Percentiles rank a stretch among this genome's conserved stretches.
Conservation (phyloP, 2,797 vertebrate species). For the Dendrocincla fuliginosa region DNA sequence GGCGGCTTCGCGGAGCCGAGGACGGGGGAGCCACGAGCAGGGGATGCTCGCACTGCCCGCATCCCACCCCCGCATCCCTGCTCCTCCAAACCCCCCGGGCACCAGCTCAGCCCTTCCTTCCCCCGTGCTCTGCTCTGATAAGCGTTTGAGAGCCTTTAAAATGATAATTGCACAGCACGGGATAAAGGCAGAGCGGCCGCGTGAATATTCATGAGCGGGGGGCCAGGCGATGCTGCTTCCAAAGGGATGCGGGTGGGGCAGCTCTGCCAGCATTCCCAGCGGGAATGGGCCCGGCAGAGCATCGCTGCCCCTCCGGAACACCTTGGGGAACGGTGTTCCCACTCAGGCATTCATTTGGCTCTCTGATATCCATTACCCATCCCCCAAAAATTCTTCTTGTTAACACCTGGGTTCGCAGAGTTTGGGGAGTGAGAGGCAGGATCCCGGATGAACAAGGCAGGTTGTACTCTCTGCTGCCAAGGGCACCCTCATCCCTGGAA, state of each 20-base stretch:
- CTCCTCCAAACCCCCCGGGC: background rate
- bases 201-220: constrained; percentile 17
- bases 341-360: background rate
- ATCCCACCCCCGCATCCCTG: background rate
- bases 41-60: background rate
- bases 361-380: fast-evolving
- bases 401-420: fast-evolving
- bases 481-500: background rate
- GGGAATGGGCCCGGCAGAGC: background rate
- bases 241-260: background rate
- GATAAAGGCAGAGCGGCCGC: background rate
- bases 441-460: background rate
- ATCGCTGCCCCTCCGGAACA: fast-evolving
- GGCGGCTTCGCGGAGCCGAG: background rate
- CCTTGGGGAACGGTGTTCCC: background rate
- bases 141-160: constrained; percentile 45
- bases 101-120: background rate
- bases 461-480: background rate
- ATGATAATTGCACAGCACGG: constrained; percentile 33
- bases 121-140: background rate
- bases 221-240: background rate
- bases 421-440: background rate
- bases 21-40: fast-evolving
- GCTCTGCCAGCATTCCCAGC: background rate
- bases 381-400: fast-evolving